phyloP scores from a whole-genome alignment of 2,888 invertebrate genomes.

The Phaonia tiefii region DNA sequence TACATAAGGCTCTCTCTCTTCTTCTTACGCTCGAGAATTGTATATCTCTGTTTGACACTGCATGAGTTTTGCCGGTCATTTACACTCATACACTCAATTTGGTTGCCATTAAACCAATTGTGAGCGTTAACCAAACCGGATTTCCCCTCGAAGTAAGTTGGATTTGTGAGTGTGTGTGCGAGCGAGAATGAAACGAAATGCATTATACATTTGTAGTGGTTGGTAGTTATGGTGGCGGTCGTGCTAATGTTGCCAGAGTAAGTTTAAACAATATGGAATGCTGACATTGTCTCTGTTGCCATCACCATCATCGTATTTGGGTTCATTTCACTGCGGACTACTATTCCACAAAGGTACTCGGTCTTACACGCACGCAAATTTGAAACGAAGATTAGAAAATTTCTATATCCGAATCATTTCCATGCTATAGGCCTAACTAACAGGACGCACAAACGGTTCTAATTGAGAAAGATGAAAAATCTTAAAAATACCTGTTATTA shows the following conservation, averaged over 20 bases:
- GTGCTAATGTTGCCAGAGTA: constrained; percentile 41
- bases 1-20: constrained; percentile 36
- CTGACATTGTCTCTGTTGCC: constrained; percentile 23
- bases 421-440: constrained; percentile 79
- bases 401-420: constrained; percentile 79
- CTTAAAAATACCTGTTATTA: background rate
- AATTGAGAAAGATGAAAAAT: constrained; percentile 25
- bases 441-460: constrained; percentile 73
- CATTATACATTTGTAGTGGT: constrained; percentile 19
- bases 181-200: constrained; percentile 58
- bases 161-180: constrained; percentile 27
- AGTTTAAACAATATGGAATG: constrained; percentile 31
- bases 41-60: background rate
- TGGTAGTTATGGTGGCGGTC: background rate
- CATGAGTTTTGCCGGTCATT: constrained; percentile 17
- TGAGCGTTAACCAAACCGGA: constrained; percentile 58
- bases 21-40: constrained; percentile 45
- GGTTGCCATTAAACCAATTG: constrained; percentile 55
- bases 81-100: constrained; percentile 44
- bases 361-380: constrained; percentile 40
- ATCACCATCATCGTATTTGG: constrained; percentile 36
- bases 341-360: constrained; percentile 34
- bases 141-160: constrained; percentile 33
- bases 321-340: constrained; percentile 31
- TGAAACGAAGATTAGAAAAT: constrained; percentile 38